Percentiles rank a stretch among this genome's conserved stretches.
Evolutionary conservation across 2,888 invertebrate species (phyloP).

Genomic region (Euzophera pinguis): DNA sequence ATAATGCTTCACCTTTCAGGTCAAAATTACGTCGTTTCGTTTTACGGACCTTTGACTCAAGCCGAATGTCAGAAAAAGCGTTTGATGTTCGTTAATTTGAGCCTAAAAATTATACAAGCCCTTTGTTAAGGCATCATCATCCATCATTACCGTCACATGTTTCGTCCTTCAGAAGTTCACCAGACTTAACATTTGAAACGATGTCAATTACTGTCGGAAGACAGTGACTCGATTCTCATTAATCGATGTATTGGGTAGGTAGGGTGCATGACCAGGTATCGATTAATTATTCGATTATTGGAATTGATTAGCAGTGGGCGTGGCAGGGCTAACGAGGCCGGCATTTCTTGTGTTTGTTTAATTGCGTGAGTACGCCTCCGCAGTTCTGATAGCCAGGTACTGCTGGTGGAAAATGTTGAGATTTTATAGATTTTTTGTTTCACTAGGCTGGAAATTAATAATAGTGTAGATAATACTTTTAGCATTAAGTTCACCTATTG

Average conservation of each 20-base stretch:
- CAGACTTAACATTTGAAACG: neutral
- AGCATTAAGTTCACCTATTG: too few species aligned
- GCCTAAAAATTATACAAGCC: neutral
- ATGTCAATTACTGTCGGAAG: constrained; percentile 23
- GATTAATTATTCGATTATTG: constrained; percentile 67
- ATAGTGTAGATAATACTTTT: too few species aligned
- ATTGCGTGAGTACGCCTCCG: constrained; percentile 55
- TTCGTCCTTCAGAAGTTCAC: constrained; percentile 1
- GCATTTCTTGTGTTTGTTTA: constrained; percentile 66
- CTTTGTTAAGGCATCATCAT: neutral
- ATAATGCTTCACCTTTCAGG: too few species aligned
- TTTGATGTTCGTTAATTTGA: neutral
- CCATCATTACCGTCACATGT: neutral
- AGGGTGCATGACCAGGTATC: constrained; percentile 29
- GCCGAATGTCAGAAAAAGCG: too few species aligned
- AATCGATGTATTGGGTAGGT: constrained; percentile 28
- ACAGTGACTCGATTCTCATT: constrained; percentile 16
- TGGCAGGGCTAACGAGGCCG: constrained; percentile 52
- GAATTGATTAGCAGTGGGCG: constrained; percentile 67
- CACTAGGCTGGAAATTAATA: too few species aligned
- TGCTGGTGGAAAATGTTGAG: neutral
- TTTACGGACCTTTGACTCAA: too few species aligned
- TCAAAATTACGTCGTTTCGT: too few species aligned
- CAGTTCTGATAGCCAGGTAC: constrained; percentile 20
- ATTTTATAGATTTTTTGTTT: neutral